Base-by-base conservation (phyloP, 1,140 invertebrate genomes). In the Drosophila punjabiensis region DNA sequence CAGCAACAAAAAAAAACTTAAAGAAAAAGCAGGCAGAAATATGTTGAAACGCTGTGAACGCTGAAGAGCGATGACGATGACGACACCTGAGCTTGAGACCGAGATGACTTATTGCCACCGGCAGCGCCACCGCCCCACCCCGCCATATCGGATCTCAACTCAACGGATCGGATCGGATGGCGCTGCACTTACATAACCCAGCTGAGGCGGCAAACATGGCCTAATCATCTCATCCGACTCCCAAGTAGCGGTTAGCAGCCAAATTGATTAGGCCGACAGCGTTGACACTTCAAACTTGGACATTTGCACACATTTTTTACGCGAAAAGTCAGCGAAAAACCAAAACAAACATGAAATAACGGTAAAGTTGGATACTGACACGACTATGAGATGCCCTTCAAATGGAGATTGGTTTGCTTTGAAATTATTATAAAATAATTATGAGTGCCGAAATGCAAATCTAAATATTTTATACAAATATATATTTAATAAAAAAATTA, bases 151-250 rank as follows among this genome's bases (percentile, higher is more conserved):
- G 47, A 74, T 74, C 70, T 58, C 47, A 55, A 55, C 70, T 58
- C 47, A 55, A 55, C 68, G 43, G 64, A 78, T 81, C 69, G 82
- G 73, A 84, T 86, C 78, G 70, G 60, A 79, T 68, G 56, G 59
- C 62, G 62, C 84, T n/a, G 63, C 84, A 82, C 86, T 89, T 90
- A 81, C 76, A 90, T 89, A 89, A 89, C 76, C 77, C 65, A 24
- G 70, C 55, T 56, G 20, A 24, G 56, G 55, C 70, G 56, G 76
- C 79, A 86, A 89, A 89, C 86, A 89, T 90, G 86, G 86, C 86
- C 88, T 90, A 90, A 89, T 89, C 76, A 85, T 85, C 82, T 67
- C 76, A 79, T 63, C 62, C 71, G 70, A 68, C 81, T 75, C 69
- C 60, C 76, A 61, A 78, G 80, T 64, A 79, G 60, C 74, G 67